Conservation (phyloP, 2,113 vertebrate species). For the Antechinus stuartii region DNA sequence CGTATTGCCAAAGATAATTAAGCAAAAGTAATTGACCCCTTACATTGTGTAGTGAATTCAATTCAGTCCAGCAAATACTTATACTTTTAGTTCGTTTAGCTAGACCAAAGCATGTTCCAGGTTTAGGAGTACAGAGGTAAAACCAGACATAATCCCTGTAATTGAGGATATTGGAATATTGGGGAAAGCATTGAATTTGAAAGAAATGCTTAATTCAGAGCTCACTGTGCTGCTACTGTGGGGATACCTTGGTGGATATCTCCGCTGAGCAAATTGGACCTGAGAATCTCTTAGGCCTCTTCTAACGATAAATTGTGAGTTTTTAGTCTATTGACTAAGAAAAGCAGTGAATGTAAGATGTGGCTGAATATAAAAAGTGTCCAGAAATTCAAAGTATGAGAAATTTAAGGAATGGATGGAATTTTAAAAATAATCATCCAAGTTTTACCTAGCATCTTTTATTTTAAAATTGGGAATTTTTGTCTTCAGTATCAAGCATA, state of each 20-base stretch:
- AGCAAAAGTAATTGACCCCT: not conserved
- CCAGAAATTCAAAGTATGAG: not conserved
- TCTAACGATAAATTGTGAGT: not conserved
- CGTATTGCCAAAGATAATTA: not conserved
- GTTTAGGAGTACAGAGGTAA: not conserved
- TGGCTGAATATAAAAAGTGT: not conserved
- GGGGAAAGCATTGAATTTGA: not conserved
- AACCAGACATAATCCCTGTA: not conserved
- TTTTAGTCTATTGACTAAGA: not conserved
- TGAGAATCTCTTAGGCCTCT: not conserved
- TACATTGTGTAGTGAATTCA: not conserved
- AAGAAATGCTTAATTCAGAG: not conserved
- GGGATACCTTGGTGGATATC: not conserved
- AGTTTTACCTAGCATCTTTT: not conserved
- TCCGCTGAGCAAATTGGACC: not conserved
- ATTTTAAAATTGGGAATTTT: not conserved
- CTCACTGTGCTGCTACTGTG: not conserved
- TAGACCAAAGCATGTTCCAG: not conserved
- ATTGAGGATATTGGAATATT: not conserved
- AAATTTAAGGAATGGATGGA: not conserved
- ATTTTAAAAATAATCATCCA: not conserved
- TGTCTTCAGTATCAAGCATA: not conserved
- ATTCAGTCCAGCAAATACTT: not conserved
- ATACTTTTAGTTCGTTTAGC: not conserved
- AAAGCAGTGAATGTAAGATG: not conserved